Conservation (phyloP, 2,797 vertebrate genomes). For the Micromesistius poutassou region DNA sequence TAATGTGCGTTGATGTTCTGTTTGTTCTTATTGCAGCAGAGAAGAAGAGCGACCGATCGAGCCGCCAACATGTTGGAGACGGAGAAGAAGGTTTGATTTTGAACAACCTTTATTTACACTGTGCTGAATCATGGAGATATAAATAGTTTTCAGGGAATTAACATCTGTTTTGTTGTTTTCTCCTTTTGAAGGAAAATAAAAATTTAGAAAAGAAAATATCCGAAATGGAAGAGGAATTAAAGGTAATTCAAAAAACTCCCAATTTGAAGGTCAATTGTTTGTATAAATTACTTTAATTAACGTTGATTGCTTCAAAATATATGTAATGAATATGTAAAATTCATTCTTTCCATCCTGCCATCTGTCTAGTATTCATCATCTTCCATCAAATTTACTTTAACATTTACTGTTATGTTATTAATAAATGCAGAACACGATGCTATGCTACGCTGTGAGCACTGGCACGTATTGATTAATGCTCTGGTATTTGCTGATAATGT, state of each 20-base stretch:
- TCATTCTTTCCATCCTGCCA: neutral
- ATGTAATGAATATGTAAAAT: neutral
- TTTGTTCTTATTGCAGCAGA: constrained; percentile 20
- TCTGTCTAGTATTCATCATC: neutral
- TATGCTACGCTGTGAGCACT: neutral
- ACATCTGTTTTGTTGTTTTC: constrained; percentile 18
- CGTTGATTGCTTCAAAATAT: neutral
- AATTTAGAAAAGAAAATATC: constrained; percentile 87
- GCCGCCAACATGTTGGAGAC: constrained; percentile 79
- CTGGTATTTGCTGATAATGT: neutral
- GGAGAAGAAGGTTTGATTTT: constrained; percentile 77
- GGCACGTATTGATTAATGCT: neutral
- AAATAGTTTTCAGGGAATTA: too few species aligned
- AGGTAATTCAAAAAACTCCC: constrained; percentile 72
- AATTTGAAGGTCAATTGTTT: neutral
- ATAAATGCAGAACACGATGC: neutral
- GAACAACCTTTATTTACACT: neutral
- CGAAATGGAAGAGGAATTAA: constrained; percentile 92
- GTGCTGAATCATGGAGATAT: neutral
- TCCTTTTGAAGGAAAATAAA: constrained; percentile 77
- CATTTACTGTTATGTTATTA: neutral
- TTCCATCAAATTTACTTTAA: neutral
- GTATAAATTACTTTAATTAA: neutral
- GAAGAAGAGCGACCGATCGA: constrained; percentile 49
- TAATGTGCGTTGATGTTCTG: neutral